These are phyloP conservation scores for Zaprionus davidi DNA, from an alignment of 1,140 invertebrate species.

Conservation along the genomic window DNA sequence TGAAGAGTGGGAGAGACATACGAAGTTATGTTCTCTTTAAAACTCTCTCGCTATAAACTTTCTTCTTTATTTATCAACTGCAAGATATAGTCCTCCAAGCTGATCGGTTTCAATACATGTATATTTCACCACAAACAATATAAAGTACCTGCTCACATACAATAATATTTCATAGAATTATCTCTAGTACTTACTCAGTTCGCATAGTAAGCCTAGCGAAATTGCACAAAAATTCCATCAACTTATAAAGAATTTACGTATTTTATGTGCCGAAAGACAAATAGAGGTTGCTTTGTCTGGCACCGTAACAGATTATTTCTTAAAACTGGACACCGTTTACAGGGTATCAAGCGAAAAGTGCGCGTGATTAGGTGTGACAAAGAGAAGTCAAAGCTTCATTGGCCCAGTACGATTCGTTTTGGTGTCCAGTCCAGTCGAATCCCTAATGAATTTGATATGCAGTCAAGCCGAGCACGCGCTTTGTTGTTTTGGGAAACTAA, in stretches of 20 bases:
- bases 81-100: not conserved
- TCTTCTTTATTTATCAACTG: not conserved
- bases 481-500: constrained; percentile 22
- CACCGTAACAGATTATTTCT: not conserved
- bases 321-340: not conserved
- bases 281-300: not conserved
- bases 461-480: constrained; percentile 35
- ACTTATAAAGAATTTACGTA: constrained; percentile 28
- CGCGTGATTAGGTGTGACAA: constrained; percentile 21
- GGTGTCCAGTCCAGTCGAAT: not conserved
- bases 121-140: not conserved
- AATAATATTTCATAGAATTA: not conserved
- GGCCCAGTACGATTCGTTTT: not conserved
- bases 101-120: not conserved
- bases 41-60: too few relatives aligned
- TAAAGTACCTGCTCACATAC: not conserved
- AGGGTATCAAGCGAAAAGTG: constrained; percentile 11
- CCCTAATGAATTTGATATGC: constrained; percentile 67
- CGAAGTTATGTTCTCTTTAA: not conserved
- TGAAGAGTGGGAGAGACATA: not conserved
- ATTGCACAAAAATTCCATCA: not conserved
- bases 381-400: constrained; percentile 36
- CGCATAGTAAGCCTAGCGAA: not conserved
- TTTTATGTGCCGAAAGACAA: constrained; percentile 11
- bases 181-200: not conserved